These are phyloP conservation scores for Ctenoplectra terminalis DNA, from an alignment of 1,140 invertebrate species.

Conservation along the genomic window DNA sequence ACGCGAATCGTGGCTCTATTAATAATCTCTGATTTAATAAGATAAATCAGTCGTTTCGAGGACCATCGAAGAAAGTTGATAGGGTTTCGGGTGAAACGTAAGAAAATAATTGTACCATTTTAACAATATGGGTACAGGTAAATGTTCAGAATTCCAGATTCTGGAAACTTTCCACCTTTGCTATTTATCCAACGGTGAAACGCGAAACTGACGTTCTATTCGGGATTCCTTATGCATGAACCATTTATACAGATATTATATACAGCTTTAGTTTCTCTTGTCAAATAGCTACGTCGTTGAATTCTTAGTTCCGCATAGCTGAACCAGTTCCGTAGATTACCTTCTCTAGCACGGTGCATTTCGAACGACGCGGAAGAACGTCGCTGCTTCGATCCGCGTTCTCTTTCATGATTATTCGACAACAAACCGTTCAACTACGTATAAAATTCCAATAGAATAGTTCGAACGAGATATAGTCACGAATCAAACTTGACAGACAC, in stretches of 20 bases:
- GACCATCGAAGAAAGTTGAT: too few relatives aligned
- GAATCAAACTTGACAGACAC: too few relatives aligned
- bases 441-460: too few relatives aligned
- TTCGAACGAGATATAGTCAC: too few relatives aligned
- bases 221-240: slow-evolving; percentile 43
- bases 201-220: slow-evolving; percentile 38
- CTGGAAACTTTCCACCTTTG: slow-evolving; percentile 27
- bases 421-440: background rate
- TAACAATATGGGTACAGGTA: slow-evolving; percentile 2
- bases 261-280: slow-evolving; percentile 29
- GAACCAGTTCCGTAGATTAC: slow-evolving; percentile 27
- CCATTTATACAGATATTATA: slow-evolving; percentile 54
- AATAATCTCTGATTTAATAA: background rate
- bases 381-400: background rate
- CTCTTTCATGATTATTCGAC: background rate
- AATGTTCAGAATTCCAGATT: background rate
- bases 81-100: background rate
- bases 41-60: background rate
- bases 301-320: slow-evolving; percentile 47
- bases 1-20: background rate
- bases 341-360: background rate
- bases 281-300: background rate
- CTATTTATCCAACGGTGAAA: slow-evolving; percentile 29
- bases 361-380: background rate
- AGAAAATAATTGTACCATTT: slow-evolving; percentile 18